Percentiles rank a stretch among this genome's conserved stretches.
Conservation (phyloP, 2,113 vertebrate genomes). For the Pogonocichla stellata region DNA sequence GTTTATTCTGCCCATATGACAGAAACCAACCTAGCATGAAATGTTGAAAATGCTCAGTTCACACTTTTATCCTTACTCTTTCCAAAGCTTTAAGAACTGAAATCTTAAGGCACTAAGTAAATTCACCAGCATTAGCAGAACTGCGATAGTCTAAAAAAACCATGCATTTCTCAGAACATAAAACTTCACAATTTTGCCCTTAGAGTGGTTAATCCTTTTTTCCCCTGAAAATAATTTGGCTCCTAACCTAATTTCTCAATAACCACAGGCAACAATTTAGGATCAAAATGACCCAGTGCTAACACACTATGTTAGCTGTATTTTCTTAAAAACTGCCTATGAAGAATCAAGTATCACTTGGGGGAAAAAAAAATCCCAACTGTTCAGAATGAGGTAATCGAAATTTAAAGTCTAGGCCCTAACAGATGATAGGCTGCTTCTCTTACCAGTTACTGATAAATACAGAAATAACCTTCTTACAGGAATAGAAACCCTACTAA, state of each 20-base stretch:
- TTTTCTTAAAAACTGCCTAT: background rate
- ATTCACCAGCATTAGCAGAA: slow-evolving; percentile 38
- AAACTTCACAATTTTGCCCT: background rate
- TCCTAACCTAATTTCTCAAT: background rate
- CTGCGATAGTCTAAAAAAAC: slow-evolving; percentile 22
- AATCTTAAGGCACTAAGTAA: slow-evolving; percentile 27
- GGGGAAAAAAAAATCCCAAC: background rate
- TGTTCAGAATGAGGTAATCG: background rate
- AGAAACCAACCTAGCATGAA: background rate
- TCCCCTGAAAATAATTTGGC: background rate
- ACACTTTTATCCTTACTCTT: background rate
- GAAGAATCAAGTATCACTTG: background rate
- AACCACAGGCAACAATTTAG: background rate
- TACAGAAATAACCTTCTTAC: background rate
- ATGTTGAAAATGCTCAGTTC: background rate
- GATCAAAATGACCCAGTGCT: background rate
- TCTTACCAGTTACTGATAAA: background rate
- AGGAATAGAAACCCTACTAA: slow-evolving; percentile 1
- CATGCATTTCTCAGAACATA: background rate
- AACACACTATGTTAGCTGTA: background rate
- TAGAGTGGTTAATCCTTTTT: background rate
- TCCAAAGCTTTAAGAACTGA: background rate
- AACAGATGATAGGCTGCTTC: slow-evolving; percentile 5
- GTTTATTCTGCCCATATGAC: slow-evolving; percentile 47
- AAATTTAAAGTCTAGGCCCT: background rate